A percentile compares a stretch with the other conserved stretches of the same genome.
phyloP scores from a whole-genome alignment of 2,888 invertebrate genomes.

The Lamellibrachia satsuma region DNA sequence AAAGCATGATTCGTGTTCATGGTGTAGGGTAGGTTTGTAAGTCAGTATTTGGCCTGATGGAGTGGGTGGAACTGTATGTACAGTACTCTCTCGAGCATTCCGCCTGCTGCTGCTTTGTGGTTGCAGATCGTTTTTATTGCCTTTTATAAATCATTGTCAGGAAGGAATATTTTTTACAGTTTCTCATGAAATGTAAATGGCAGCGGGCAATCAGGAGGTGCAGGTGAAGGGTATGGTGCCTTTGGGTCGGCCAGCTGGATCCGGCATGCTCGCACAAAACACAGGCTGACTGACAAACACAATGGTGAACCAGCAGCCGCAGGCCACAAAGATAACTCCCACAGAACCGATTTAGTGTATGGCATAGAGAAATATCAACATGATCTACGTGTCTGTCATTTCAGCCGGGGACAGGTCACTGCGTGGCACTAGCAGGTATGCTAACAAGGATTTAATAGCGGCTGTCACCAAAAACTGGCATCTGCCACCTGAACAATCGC shows the following conservation, averaged over 20 bases:
- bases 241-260: not conserved
- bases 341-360: not conserved
- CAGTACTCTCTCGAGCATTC: not conserved
- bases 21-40: not conserved
- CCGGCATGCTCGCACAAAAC: not conserved
- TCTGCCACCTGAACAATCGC: not conserved
- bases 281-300: not conserved
- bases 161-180: not conserved
- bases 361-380: not conserved
- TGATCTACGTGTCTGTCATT: not conserved
- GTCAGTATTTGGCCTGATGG: not conserved
- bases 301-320: not conserved
- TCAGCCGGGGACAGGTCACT: not conserved
- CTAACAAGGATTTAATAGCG: constrained; percentile 13
- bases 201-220: not conserved
- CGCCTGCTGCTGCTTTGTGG: not conserved
- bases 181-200: not conserved
- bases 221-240: not conserved
- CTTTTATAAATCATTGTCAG: no score
- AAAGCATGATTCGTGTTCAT: not conserved
- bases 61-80: not conserved
- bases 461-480: constrained; percentile 6
- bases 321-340: not conserved
- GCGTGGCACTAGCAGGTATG: not conserved
- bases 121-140: not conserved